phyloP scores from a whole-genome alignment of 2,113 vertebrate species.

The Arvicanthis niloticus region DNA sequence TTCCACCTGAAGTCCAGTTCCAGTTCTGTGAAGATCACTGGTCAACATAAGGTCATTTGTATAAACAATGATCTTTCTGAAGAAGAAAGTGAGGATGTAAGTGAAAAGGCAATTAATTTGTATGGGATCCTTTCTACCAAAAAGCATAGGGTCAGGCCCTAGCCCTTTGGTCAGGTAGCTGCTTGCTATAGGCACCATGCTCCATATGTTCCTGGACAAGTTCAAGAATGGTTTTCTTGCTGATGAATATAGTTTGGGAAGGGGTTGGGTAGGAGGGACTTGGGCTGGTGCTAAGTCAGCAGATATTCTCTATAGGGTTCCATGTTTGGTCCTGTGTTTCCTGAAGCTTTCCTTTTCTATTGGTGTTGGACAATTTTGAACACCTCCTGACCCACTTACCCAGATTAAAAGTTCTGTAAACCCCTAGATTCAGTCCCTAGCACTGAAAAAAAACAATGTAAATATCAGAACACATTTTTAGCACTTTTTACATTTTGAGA shows the following conservation, averaged over 20 bases:
- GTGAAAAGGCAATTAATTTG: conserved; percentile 89
- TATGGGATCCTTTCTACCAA: conserved; percentile 93
- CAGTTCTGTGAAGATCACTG: conserved; percentile 92
- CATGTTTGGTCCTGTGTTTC: not conserved
- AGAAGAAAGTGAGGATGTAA: conserved; percentile 84
- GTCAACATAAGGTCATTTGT: conserved; percentile 90
- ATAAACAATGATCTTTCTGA: conserved; percentile 84
- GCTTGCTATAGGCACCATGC: not conserved
- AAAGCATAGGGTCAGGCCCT: conserved; percentile 87
- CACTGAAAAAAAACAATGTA: not conserved
- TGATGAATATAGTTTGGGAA: conserved; percentile 35
- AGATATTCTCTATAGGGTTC: not conserved
- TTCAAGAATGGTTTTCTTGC: conserved; percentile 47
- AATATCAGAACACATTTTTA: conserved; percentile 71
- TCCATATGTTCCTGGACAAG: conserved; percentile 54
- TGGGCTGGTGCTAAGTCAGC: not conserved
- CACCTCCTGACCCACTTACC: not conserved
- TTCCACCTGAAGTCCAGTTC: conserved; percentile 93
- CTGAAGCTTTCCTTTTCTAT: not conserved
- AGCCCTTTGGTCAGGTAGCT: conserved; percentile 70
- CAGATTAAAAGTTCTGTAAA: not conserved
- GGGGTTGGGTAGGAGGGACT: not conserved
- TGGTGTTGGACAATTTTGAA: conserved; percentile 17
- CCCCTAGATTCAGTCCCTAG: not conserved
- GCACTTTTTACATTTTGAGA: conserved; percentile 78